Base-by-base conservation (phyloP, 1,140 invertebrate species). In the Microplitis mediator region DNA sequence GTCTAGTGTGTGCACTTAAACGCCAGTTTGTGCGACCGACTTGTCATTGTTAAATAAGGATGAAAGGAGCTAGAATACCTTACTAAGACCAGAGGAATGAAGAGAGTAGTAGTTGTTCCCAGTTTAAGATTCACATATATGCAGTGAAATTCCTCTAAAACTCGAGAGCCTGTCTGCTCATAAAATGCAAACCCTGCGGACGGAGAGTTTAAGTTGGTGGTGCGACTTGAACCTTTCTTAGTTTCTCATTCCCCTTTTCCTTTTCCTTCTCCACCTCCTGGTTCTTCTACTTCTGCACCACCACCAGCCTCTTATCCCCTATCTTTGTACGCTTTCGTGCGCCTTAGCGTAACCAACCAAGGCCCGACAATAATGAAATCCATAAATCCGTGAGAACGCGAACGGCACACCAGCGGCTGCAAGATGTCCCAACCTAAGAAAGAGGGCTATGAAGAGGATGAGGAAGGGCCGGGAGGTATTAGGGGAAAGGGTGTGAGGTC, bases 311-410 rank as follows among this genome's bases (percentile, higher is more conserved):
- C 16, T 4, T 31, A 45, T 39, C 36, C 35, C 45, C 65, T 61
- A 36, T 71, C 60, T 71, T 52, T 67, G 65, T 39, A 51, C 50
- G 61, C 61, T 61, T 66, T 70, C 60, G 65, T 60, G 61, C 70
- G 69, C 66, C 72, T 69, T 51, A 52, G 70, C 61, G 56, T 73
- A 72, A 70, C 74, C 74, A 75, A 77, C 75, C 72, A 58, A 75
- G 31, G 58, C 65, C 69, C 74, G 69, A 75, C 74, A 78, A 77
- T 80, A 80, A 80, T 80, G 78, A 80, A 78, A 80, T 76, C 76
- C 75, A 80, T 80, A 80, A 80, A 80, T 80, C 77, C 76, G 74
- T 69, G 23, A 39, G 77, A 79, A 77, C 80, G 77, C 70, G 50
- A 69, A 66, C 71, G 73, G 74, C 69, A 71, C 63, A 50, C 61